Percentiles rank a stretch among this genome's conserved stretches.
These are phyloP conservation scores for Marronus borbonicus DNA, from an alignment of 2,888 invertebrate species.

Conservation along the genomic window DNA sequence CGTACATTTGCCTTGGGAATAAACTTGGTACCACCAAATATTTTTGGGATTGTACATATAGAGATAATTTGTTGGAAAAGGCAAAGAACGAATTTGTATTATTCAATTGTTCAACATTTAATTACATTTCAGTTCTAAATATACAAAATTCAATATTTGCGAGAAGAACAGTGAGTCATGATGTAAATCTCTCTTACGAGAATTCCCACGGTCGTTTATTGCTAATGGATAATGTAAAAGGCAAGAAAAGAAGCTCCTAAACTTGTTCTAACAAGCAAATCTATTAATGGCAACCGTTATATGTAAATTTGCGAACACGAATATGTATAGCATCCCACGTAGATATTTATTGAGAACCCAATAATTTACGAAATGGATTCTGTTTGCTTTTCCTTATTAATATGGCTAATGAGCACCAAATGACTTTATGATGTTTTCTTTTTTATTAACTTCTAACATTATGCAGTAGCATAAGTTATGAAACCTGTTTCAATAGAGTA, in stretches of 20 bases:
- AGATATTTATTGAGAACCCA: neutral
- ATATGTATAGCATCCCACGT: neutral
- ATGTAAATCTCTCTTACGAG: neutral
- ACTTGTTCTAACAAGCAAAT: slow-evolving; percentile 8
- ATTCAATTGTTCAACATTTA: neutral
- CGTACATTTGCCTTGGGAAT: no score
- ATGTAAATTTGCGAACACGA: neutral
- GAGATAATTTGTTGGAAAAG: no score
- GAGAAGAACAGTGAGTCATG: neutral
- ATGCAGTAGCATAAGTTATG: no score
- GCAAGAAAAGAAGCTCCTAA: neutral
- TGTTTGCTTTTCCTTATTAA: neutral
- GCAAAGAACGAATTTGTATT: no score
- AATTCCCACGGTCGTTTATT: slow-evolving; percentile 3
- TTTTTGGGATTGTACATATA: no score
- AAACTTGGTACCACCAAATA: no score
- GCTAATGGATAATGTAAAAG: neutral
- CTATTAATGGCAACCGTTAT: slow-evolving; percentile 9
- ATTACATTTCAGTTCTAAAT: neutral
- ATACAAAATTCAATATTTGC: neutral
- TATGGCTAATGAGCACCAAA: neutral
- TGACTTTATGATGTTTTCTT: neutral
- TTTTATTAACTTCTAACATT: neutral
- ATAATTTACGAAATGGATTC: neutral
- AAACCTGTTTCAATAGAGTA: no score